phyloP scores from a whole-genome alignment of 2,113 vertebrate genomes.

The Saiga tatarica region DNA sequence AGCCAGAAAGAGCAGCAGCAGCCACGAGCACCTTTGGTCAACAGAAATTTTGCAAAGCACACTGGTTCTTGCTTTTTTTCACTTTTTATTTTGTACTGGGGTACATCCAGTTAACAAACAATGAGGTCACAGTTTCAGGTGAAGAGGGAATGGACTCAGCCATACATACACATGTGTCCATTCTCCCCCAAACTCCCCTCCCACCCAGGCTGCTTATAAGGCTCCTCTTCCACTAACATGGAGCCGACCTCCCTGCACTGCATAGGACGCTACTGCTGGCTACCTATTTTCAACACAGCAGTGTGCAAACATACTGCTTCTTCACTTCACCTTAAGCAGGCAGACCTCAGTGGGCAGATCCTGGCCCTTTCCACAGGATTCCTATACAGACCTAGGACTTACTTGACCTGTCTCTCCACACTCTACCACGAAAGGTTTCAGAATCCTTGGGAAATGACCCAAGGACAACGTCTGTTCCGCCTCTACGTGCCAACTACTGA shows the following conservation, averaged over 20 bases:
- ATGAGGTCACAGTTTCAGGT: background rate
- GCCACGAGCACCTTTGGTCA: background rate
- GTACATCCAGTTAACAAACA: background rate
- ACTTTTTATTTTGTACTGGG: background rate
- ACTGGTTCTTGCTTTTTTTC: background rate
- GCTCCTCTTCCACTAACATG: too few species aligned
- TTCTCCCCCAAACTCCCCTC: background rate
- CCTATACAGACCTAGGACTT: background rate
- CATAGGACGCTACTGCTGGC: background rate
- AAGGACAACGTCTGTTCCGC: background rate
- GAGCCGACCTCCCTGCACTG: background rate
- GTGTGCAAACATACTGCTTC: background rate
- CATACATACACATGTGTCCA: background rate
- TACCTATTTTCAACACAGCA: fast-evolving
- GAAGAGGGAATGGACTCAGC: background rate
- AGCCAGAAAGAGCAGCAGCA: background rate
- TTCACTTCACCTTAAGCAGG: background rate
- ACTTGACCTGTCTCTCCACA: background rate
- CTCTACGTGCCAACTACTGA: background rate
- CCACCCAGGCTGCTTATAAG: background rate
- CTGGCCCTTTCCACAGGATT: background rate
- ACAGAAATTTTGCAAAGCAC: background rate
- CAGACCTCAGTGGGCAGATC: background rate
- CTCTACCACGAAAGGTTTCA: background rate
- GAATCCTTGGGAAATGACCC: background rate